phyloP scores from a whole-genome alignment of 2,113 vertebrate genomes.

The Glaucidium brasilianum region DNA sequence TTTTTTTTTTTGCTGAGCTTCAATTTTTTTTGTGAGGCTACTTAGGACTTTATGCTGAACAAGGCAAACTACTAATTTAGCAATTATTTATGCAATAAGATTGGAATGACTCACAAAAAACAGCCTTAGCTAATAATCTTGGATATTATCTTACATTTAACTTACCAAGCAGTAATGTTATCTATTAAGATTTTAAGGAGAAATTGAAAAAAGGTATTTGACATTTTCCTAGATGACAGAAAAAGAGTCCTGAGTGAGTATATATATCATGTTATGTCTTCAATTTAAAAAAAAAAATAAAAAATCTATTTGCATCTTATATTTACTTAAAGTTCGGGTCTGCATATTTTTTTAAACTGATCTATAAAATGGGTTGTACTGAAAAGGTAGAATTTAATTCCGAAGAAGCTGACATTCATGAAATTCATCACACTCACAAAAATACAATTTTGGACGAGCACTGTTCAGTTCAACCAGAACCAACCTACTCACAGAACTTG shows the following conservation, averaged over 20 bases:
- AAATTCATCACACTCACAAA: neutral
- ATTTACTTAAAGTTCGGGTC: neutral
- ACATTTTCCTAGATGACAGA: neutral
- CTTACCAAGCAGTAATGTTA: neutral
- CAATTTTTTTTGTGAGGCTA: neutral
- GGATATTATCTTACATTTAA: neutral
- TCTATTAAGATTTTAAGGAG: neutral
- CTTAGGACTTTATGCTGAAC: neutral
- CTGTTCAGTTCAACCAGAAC: neutral
- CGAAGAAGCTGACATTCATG: neutral
- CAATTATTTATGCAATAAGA: neutral
- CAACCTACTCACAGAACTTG: neutral
- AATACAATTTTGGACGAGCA: neutral
- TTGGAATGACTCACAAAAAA: neutral
- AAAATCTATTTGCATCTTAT: neutral
- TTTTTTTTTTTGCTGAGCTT: neutral
- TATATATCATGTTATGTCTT: neutral
- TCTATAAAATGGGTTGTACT: neutral
- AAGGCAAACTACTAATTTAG: neutral
- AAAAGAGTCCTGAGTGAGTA: rapidly evolving
- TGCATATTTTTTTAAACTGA: neutral
- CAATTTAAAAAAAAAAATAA: neutral
- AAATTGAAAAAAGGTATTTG: neutral
- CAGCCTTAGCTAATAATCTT: neutral
- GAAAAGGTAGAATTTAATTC: neutral